Evolutionary conservation across 2,888 invertebrate genomes (phyloP), one percentile per base, ranked within the genome.

Genomic region (Mycalesis mineus): DNA sequence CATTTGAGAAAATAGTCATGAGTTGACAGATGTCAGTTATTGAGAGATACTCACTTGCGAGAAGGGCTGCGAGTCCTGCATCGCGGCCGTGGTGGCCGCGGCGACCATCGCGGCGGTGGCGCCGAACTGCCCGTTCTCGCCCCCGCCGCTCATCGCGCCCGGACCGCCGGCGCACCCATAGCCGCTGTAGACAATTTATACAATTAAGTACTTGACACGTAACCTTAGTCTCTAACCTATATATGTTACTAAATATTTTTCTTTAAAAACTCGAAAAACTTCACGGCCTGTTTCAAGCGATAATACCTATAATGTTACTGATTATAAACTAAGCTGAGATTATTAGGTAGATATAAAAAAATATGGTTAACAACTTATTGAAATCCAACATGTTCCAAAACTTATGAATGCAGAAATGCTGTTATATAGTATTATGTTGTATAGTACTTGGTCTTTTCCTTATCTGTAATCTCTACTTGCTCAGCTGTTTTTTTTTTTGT

Each of bases 101-200:
- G 95, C 95, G 70, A 96, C 95, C 81, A 95, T 95, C 73, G 95
- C 95, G 82, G 95, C 95, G 83, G 95, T 95, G 83, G 93, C 93
- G 87, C 93, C 93, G 88, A 92, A 92, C 84, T 95, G 94, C 87
- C 95, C 95, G 92, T 94, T 93, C 82, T 95, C 95, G 86, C 95
- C 95, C 78, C 95, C 94, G 86, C 94, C 94, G 86, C 88, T 91
- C 91, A 91, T 91, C 91, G 91, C 90, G 90, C 87, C 90, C 91
- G 88, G 71, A 81, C 86, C 90, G 81, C 88, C 88, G 75, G 92
- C 90, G 84, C 87, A 90, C 83, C 91, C 90, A 90, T 92, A 91
- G 82, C 91, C 91, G 82, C 91, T 91, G 74, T 48, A 40, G 73
- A 75, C 64, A 74, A 74, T 39, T 40, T 15, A 13, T 17, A 9